A percentile compares a stretch with the other conserved stretches of the same genome.
These are phyloP conservation scores for Mionectes olivaceus DNA, from an alignment of 2,797 vertebrate species.

Conservation along the genomic window DNA sequence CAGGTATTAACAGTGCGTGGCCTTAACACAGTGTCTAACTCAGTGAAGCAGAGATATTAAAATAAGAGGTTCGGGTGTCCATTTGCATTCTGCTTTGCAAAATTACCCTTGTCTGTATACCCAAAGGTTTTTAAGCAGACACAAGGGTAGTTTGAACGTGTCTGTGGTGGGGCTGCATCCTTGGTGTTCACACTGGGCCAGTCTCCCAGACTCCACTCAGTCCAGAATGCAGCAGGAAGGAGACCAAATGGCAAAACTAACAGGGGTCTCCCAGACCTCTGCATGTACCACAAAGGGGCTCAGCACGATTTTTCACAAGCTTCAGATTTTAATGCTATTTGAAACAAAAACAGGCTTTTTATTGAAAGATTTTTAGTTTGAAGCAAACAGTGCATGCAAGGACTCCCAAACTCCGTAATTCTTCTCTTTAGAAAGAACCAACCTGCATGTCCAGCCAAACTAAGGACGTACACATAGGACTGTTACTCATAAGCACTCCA, in stretches of 20 bases:
- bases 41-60: background rate
- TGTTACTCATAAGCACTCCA: background rate
- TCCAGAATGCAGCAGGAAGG: background rate
- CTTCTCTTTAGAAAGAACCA: background rate
- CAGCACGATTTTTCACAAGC: background rate
- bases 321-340: background rate
- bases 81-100: background rate
- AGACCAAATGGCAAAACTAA: background rate
- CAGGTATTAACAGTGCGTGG: background rate
- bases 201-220: background rate
- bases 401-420: background rate
- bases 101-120: background rate
- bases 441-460: background rate
- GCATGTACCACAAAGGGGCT: background rate
- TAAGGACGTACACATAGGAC: background rate
- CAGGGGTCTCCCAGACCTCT: accelerated
- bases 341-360: background rate
- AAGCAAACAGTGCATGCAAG: background rate
- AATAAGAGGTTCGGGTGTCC: background rate
- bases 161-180: background rate
- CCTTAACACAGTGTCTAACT: background rate
- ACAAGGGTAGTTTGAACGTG: background rate
- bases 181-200: background rate
- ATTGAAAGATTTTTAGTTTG: background rate
- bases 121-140: background rate